phyloP scores from a whole-genome alignment of 92 coral and sea anemone genomes.

The Plumapathes pennacea region DNA sequence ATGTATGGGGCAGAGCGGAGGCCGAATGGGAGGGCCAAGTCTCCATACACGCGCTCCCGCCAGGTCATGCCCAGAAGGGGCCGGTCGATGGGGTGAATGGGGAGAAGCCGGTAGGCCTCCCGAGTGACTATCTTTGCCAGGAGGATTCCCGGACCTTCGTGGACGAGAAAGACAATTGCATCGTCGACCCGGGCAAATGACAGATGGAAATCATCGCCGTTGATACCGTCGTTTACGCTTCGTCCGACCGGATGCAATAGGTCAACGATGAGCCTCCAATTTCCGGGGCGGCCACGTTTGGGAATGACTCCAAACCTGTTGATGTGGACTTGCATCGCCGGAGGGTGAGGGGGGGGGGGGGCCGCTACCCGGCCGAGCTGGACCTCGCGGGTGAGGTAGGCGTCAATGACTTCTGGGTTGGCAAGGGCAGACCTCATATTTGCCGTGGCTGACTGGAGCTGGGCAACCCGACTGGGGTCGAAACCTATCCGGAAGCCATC shows the following conservation, averaged over 20 bases:
- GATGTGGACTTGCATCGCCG: neutral
- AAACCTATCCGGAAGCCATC: neutral
- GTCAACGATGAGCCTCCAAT: conserved; percentile 31
- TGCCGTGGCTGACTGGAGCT: neutral
- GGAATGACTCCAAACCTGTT: conserved; percentile 44
- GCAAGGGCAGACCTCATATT: neutral
- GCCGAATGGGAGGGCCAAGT: conserved; percentile 42
- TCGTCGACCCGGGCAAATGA: conserved; percentile 19
- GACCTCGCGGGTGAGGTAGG: conserved; percentile 2
- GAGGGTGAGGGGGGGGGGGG: conserved; percentile 2
- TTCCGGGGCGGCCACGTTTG: conserved; percentile 28
- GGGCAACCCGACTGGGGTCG: neutral
- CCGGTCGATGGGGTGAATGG: conserved; percentile 43
- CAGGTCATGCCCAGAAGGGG: conserved; percentile 44
- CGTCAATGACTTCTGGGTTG: neutral
- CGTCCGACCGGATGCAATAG: conserved; percentile 14
- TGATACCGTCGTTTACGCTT: conserved; percentile 40
- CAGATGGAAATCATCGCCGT: conserved; percentile 11
- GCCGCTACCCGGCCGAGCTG: neutral
- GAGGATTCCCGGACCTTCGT: conserved; percentile 26
- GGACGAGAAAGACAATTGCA: conserved; percentile 8
- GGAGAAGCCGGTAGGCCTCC: conserved; percentile 30
- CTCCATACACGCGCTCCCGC: conserved; percentile 22
- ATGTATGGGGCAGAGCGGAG: conserved; percentile 55
- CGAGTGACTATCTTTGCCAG: conserved; percentile 36